phyloP scores from a whole-genome alignment of 2,888 invertebrate genomes.

The Crocallis elinguaria region DNA sequence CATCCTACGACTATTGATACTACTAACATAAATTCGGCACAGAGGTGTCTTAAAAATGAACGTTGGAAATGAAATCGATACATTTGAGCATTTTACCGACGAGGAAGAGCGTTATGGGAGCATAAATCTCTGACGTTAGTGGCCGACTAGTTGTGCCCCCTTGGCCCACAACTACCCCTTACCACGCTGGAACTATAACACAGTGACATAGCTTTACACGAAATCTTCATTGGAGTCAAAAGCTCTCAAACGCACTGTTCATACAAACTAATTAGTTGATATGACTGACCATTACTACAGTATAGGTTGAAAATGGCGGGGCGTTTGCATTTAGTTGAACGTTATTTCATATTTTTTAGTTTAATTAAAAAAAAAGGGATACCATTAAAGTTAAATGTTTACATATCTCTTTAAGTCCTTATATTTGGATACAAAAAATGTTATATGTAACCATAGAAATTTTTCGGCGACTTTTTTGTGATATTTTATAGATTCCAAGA shows the following conservation, averaged over 20 bases:
- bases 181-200: constrained; percentile 11
- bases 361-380: too few species aligned
- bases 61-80: constrained; percentile 77
- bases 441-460: too few species aligned
- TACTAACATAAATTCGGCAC: constrained; percentile 26
- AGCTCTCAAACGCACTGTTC: not conserved
- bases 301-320: too few species aligned
- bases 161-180: constrained; percentile 40
- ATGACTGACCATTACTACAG: not conserved
- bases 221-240: not conserved
- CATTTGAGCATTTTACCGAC: constrained; percentile 68
- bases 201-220: constrained; percentile 4
- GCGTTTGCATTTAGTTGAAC: too few species aligned
- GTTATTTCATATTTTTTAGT: too few species aligned
- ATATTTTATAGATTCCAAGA: too few species aligned
- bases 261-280: not conserved
- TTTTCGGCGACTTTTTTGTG: too few species aligned
- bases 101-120: constrained; percentile 75
- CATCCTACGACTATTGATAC: constrained; percentile 2
- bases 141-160: constrained; percentile 51
- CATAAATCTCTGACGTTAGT: constrained; percentile 78
- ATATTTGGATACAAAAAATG: too few species aligned
- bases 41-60: constrained; percentile 64
- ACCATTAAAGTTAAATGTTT: too few species aligned
- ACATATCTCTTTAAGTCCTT: too few species aligned